phyloP scores from a whole-genome alignment of 92 coral and sea anemone species.

The Galaxea fascicularis region DNA sequence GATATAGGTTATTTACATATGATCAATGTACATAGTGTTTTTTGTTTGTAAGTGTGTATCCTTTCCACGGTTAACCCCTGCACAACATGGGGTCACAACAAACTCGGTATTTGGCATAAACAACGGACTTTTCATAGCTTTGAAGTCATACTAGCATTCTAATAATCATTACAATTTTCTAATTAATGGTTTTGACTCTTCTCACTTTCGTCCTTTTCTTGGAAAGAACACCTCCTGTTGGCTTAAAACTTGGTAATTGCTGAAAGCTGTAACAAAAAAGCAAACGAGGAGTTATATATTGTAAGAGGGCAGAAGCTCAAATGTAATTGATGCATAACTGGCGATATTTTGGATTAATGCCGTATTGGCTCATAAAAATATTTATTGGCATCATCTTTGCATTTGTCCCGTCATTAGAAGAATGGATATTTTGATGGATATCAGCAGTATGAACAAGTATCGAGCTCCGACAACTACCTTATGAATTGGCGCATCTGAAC shows the following conservation, averaged over 20 bases:
- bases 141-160: too few species aligned
- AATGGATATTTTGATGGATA: too few species aligned
- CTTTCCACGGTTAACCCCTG: not conserved
- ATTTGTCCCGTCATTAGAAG: too few species aligned
- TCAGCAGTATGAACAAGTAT: too few species aligned
- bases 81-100: not conserved
- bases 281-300: not conserved
- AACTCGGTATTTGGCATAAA: not conserved
- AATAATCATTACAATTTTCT: not conserved
- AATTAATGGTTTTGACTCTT: too few species aligned
- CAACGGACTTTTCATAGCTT: not conserved
- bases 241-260: constrained; percentile 79
- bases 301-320: not conserved
- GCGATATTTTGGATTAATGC: not conserved
- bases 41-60: too few species aligned
- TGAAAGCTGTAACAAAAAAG: constrained; percentile 63
- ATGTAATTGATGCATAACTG: not conserved
- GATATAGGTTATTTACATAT: not conserved
- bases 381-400: too few species aligned
- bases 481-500: too few species aligned
- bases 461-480: too few species aligned
- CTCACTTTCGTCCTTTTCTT: constrained; percentile 34
- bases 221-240: constrained; percentile 72
- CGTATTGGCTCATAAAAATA: too few species aligned
- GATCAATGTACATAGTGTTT: not conserved